Evolutionary conservation across 2,888 invertebrate species (phyloP).

Genomic region (Chloroclysta siterata): DNA sequence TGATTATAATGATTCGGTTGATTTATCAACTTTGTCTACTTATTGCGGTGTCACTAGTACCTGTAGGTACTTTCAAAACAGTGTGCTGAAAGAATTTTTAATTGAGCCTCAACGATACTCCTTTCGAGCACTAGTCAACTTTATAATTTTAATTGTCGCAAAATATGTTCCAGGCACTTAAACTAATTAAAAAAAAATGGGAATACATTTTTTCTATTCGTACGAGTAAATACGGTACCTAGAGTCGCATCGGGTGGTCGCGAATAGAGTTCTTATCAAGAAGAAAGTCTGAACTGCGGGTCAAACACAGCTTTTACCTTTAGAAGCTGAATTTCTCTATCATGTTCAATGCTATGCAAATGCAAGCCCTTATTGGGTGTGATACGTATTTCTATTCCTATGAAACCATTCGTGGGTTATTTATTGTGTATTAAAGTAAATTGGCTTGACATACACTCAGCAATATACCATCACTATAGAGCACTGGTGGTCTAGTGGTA

Average conservation of each 20-base stretch:
- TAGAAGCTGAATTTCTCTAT: constrained; percentile 20
- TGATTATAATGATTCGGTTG: neutral
- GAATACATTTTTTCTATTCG: too few relatives aligned
- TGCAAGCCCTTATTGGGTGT: constrained; percentile 9
- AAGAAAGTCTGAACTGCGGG: constrained; percentile 34
- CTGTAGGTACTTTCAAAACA: too few relatives aligned
- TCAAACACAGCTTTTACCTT: constrained; percentile 31
- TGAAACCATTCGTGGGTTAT: neutral
- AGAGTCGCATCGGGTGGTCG: constrained; percentile 11
- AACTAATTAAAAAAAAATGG: too few relatives aligned
- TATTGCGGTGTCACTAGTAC: too few relatives aligned
- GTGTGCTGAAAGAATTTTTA: too few relatives aligned
- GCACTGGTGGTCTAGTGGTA: too few relatives aligned
- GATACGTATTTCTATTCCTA: constrained; percentile 2
- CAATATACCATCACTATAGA: too few relatives aligned
- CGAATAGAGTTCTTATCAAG: constrained; percentile 11
- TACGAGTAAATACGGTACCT: neutral
- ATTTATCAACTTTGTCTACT: neutral
- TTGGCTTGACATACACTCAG: too few relatives aligned
- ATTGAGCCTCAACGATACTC: too few relatives aligned
- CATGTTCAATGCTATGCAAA: constrained; percentile 18
- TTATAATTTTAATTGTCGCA: too few relatives aligned
- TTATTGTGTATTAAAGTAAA: too few relatives aligned
- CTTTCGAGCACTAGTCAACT: too few relatives aligned
- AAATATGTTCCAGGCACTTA: neutral